phyloP scores from a whole-genome alignment of 2,113 vertebrate species.

The Chaenogobius annularis region DNA sequence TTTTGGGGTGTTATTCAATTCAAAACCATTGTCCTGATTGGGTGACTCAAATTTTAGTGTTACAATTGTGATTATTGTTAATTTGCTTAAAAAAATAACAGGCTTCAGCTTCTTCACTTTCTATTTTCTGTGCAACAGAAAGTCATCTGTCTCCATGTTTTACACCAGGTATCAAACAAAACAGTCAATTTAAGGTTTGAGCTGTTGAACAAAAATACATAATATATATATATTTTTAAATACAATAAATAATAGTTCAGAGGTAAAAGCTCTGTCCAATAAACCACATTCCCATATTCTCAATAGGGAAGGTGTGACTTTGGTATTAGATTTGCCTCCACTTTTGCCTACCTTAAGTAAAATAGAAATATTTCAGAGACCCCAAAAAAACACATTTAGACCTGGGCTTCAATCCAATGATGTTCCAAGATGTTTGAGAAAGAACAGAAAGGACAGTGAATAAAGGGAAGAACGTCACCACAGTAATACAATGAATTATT shows the following conservation, averaged over 20 bases:
- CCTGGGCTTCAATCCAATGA: not conserved
- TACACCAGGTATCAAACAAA: not conserved
- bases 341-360: no score
- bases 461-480: not conserved
- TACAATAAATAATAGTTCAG: no score
- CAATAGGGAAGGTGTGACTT: no score
- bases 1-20: constrained; percentile 30
- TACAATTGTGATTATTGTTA: constrained; percentile 57
- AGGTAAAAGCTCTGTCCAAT: not conserved
- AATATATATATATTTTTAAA: not conserved
- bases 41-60: constrained; percentile 31
- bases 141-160: not conserved
- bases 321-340: no score
- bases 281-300: not conserved
- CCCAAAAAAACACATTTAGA: no score
- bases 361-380: no score
- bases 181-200: not conserved
- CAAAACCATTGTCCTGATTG: constrained; percentile 48
- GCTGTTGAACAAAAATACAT: not conserved
- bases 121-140: not conserved
- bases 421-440: constrained; percentile 11
- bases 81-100: constrained; percentile 48
- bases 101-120: not conserved
- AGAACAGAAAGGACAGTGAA: not conserved
- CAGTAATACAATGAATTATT: not conserved